phyloP scores from a whole-genome alignment of 2,113 vertebrate genomes.

The Menura novaehollandiae region DNA sequence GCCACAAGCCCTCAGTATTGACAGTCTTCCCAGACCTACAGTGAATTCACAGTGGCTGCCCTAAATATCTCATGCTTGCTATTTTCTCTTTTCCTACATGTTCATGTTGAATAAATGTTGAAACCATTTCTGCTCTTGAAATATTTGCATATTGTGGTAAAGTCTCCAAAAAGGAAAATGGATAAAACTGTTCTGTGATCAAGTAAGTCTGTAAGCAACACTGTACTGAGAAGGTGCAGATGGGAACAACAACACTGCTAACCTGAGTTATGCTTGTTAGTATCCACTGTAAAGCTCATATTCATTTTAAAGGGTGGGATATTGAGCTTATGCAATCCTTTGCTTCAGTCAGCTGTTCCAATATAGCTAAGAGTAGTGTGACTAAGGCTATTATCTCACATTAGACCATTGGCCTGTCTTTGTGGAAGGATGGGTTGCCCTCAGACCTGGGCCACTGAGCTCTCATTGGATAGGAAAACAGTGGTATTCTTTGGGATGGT shows the following conservation, averaged over 20 bases:
- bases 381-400: neutral
- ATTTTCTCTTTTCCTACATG: neutral
- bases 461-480: neutral
- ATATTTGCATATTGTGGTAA: neutral
- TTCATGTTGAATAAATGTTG: neutral
- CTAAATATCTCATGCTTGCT: slow-evolving; percentile 23
- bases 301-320: neutral
- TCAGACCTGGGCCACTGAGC: neutral
- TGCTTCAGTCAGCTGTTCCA: neutral
- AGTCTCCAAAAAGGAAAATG: neutral
- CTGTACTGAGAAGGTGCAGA: neutral
- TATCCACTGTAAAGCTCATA: neutral
- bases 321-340: neutral
- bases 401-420: neutral
- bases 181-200: neutral
- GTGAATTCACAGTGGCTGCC: slow-evolving; percentile 21
- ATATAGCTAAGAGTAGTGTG: neutral
- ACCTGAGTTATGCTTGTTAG: neutral
- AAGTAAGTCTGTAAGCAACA: neutral
- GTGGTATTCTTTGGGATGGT: neutral
- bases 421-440: neutral
- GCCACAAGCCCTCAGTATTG: slow-evolving; percentile 43
- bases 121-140: neutral
- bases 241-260: neutral
- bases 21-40: slow-evolving; percentile 49